Evolutionary conservation across 2,888 invertebrate genomes (phyloP), one percentile per base, ranked within the genome.

Genomic region (Macaria liturata): DNA sequence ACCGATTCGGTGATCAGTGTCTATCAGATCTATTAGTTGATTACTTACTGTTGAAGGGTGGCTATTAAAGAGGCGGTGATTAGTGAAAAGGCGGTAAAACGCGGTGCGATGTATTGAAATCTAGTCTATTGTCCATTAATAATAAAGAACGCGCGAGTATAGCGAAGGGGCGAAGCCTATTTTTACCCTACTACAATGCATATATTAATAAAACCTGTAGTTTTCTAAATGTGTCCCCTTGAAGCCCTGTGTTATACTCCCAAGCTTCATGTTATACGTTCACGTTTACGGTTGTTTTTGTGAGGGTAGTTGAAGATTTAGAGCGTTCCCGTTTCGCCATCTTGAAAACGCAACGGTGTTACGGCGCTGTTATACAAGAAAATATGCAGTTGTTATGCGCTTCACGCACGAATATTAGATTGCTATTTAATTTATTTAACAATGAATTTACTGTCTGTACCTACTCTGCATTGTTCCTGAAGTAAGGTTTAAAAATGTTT

Each of bases 261-360:
- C 20, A 20, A 20, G 20, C 20, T 20, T 20, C 20, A 20, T 20
- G 20, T 20, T 20, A 20, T 20, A 20, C 20, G 20, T 20, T 20
- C 20, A 20, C 20, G 20, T 20, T 20, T 20, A 20, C 3, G 20
- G 44, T 50, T 50, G 5, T 44, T 57, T 60, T 57, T 39, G 8
- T 8, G 57, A 39, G 54, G 57, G 61, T 57, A 61, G 57, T 54
- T 56, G 52, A 59, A 55, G 32, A 62, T 67, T 66, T 46, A 42
- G 30, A 9, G 31, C 34, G 6, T 32, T 48, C 65, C 65, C 66
- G 63, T 74, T 76, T 77, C 83, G 83, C 83, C 83, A 84, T 83
- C 78, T 83, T 83, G 59, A 9, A 54, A 48, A 80, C 75, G 73
- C 72, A 69, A 75, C 75, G 75, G 70, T 67, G 68, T 67, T 61